Evolutionary conservation across 2,797 vertebrate genomes (phyloP).

Genomic region (Clamator glandarius): DNA sequence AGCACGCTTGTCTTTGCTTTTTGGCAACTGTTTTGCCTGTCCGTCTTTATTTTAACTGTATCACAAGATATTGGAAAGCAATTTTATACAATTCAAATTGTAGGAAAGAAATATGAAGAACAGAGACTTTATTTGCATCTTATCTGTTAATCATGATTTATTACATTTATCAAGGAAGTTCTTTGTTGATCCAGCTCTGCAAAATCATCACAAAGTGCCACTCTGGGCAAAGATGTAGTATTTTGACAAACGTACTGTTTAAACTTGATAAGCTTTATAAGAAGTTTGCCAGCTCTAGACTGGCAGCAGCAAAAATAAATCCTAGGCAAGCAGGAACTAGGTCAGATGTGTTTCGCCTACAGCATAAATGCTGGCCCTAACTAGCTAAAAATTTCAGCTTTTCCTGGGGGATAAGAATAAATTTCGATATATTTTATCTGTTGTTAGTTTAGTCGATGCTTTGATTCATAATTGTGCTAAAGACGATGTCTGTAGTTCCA

Average conservation of each 20-base stretch:
- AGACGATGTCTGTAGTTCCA: background rate
- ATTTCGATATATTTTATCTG: slow-evolving; percentile 26
- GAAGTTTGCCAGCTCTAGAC: slow-evolving; percentile 35
- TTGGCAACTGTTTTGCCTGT: background rate
- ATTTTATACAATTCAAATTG: background rate
- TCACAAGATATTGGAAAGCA: background rate
- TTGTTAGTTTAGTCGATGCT: slow-evolving; percentile 41
- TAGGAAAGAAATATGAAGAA: background rate
- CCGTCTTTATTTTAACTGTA: background rate
- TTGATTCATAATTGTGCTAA: slow-evolving; percentile 46
- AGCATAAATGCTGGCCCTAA: slow-evolving; percentile 44
- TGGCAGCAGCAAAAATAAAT: slow-evolving; percentile 60
- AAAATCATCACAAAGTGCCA: background rate
- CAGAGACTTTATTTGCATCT: background rate
- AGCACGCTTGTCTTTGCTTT: background rate
- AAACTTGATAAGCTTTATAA: slow-evolving; percentile 48
- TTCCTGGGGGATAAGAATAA: slow-evolving; percentile 32
- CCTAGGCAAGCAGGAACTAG: slow-evolving; percentile 38
- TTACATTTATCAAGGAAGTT: background rate
- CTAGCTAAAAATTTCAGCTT: slow-evolving; percentile 3
- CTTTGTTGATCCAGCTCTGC: slow-evolving; percentile 14
- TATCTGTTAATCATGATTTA: background rate
- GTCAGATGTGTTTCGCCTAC: slow-evolving; percentile 66
- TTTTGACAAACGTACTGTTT: slow-evolving; percentile 48
- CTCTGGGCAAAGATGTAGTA: background rate